Conservation (phyloP, 2,797 vertebrate species). For the Oreochromis mossambicus region DNA sequence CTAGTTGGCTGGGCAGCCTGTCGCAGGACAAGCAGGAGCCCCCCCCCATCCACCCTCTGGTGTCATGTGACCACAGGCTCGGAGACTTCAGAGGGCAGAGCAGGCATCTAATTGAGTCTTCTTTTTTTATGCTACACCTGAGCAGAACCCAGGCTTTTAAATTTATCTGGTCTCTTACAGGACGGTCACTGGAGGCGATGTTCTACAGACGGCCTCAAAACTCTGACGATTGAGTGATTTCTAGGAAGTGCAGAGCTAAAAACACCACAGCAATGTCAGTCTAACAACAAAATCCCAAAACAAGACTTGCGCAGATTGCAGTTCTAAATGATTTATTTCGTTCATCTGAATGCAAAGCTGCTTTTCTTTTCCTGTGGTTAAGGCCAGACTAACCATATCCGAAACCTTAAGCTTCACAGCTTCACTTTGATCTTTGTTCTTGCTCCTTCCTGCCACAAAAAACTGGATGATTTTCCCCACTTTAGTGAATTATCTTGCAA, state of each 20-base stretch:
- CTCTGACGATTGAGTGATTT: not conserved
- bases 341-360: not conserved
- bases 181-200: not conserved
- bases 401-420: not conserved
- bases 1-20: too few relatives aligned
- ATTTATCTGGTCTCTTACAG: not conserved
- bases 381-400: not conserved
- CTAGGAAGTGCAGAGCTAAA: not conserved
- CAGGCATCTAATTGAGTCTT: slow-evolving; percentile 11
- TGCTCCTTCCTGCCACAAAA: not conserved
- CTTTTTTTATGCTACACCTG: not conserved
- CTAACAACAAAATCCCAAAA: not conserved
- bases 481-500: not conserved
- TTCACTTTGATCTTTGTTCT: not conserved
- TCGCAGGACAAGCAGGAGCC: too few relatives aligned
- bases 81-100: slow-evolving; percentile 21
- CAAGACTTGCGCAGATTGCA: not conserved
- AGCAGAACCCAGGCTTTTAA: not conserved
- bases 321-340: not conserved
- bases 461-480: not conserved
- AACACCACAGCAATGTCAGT: not conserved
- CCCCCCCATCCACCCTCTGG: not conserved
- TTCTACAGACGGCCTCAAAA: not conserved
- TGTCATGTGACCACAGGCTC: slow-evolving; percentile 56
- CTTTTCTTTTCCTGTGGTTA: not conserved